Conservation (phyloP, 2,113 vertebrate species). For the Maccullochella peelii region DNA sequence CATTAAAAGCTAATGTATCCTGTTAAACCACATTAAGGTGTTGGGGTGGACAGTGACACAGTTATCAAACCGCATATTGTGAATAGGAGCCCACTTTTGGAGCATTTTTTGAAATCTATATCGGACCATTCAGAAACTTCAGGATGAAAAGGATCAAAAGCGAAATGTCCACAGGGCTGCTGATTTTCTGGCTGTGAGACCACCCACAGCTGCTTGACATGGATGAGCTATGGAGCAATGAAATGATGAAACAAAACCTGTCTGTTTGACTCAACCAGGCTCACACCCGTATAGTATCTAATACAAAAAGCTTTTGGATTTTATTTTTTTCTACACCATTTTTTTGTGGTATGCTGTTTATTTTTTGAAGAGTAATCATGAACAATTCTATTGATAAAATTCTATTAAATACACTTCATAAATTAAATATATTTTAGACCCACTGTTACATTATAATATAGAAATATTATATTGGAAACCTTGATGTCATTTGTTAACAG, state of each 20-base stretch:
- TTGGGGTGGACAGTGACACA: conserved; percentile 63
- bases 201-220: conserved; percentile 63
- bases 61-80: conserved; percentile 51
- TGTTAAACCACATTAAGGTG: conserved; percentile 81
- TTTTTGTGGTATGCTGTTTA: background rate
- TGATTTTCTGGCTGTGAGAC: conserved; percentile 50
- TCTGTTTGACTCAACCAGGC: conserved; percentile 32
- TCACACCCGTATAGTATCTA: background rate
- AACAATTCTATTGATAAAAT: no score
- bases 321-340: background rate
- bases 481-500: conserved; percentile 1
- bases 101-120: conserved; percentile 67
- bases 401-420: background rate
- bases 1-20: conserved; percentile 85
- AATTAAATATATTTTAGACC: background rate
- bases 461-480: background rate
- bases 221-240: conserved; percentile 28
- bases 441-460: background rate
- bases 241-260: conserved; percentile 54
- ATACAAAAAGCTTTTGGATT: background rate
- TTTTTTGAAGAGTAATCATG: background rate
- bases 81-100: conserved; percentile 52
- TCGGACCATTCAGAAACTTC: conserved; percentile 65
- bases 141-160: conserved; percentile 68
- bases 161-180: conserved; percentile 54